Conservation (phyloP, 2,113 vertebrate genomes). For the Esox niger region DNA sequence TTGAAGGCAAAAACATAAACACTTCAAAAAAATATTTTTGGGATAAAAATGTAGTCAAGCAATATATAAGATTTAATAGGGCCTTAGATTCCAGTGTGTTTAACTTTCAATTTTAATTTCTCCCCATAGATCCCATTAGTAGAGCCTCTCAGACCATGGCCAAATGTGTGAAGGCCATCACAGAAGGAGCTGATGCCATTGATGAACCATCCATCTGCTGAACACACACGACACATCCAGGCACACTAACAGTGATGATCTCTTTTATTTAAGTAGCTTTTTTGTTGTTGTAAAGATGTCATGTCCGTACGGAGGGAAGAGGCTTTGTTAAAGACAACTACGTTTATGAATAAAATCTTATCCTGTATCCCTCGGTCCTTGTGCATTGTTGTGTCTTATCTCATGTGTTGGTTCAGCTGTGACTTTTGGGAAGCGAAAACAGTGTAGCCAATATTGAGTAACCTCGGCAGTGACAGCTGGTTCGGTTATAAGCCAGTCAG, state of each 20-base stretch:
- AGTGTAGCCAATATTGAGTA: too few relatives aligned
- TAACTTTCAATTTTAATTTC: conserved; percentile 3
- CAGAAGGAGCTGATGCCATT: conserved; percentile 88
- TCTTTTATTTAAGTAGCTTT: conserved; percentile 55
- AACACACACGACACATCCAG: conserved; percentile 45
- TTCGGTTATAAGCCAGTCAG: too few relatives aligned
- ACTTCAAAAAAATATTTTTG: too few relatives aligned
- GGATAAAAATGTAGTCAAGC: too few relatives aligned
- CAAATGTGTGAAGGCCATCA: conserved; percentile 94
- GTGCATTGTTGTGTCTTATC: background rate
- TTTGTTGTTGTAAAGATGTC: conserved; percentile 46
- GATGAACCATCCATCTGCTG: conserved; percentile 93
- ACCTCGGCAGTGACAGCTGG: too few relatives aligned
- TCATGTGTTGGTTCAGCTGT: too few relatives aligned
- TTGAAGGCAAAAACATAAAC: too few relatives aligned
- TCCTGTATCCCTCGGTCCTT: background rate
- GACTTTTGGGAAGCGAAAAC: too few relatives aligned
- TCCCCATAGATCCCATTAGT: conserved; percentile 87
- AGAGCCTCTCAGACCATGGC: conserved; percentile 98
- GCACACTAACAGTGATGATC: conserved; percentile 2
- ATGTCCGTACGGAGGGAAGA: conserved; percentile 20
- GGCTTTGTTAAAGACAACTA: conserved; percentile 50
- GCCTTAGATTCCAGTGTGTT: too few relatives aligned
- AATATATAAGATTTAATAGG: too few relatives aligned
- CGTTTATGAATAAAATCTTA: conserved; percentile 59